A percentile compares a stretch with the other conserved stretches of the same genome.
Conservation (phyloP, 1,140 invertebrate genomes). For the Lepidurus packardi region DNA sequence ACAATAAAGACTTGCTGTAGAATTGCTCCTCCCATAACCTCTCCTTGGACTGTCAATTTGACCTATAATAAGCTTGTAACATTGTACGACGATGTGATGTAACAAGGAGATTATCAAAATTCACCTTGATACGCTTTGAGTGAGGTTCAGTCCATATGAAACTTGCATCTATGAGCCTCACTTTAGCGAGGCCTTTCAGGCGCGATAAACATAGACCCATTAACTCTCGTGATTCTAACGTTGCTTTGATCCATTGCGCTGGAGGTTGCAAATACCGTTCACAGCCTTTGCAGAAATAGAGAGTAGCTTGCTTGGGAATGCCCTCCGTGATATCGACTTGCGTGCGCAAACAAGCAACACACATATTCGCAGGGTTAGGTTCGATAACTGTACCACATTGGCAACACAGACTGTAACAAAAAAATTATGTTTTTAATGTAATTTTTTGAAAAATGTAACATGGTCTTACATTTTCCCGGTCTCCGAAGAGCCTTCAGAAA, state of each 20-base stretch:
- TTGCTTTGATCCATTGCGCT: conserved; percentile 78
- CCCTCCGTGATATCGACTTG: conserved; percentile 92
- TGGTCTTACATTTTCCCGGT: conserved; percentile 24
- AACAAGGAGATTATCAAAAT: not conserved
- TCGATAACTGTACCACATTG: conserved; percentile 75
- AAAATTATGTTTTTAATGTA: not conserved
- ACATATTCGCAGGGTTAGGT: conserved; percentile 96
- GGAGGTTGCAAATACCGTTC: conserved; percentile 94
- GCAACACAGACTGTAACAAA: conserved; percentile 62
- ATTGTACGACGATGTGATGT: not conserved
- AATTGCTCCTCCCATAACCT: conserved; percentile 75
- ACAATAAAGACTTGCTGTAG: conserved; percentile 89
- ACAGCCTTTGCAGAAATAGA: conserved; percentile 87
- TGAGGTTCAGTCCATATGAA: conserved; percentile 99
- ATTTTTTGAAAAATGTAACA: not conserved
- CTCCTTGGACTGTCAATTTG: conserved; percentile 93
- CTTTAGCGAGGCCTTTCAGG: conserved; percentile 83
- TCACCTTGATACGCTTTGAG: conserved; percentile 85
- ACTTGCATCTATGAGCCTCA: conserved; percentile 87
- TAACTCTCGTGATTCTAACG: conserved; percentile 88
- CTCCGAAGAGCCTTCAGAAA: not conserved
- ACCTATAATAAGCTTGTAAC: conserved; percentile 52
- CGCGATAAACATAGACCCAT: conserved; percentile 88
- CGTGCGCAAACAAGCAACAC: conserved; percentile 82
- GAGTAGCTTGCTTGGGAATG: conserved; percentile 87